phyloP scores from a whole-genome alignment of 35 echinoderm and acorn worm genomes.

The Acanthaster planci region DNA sequence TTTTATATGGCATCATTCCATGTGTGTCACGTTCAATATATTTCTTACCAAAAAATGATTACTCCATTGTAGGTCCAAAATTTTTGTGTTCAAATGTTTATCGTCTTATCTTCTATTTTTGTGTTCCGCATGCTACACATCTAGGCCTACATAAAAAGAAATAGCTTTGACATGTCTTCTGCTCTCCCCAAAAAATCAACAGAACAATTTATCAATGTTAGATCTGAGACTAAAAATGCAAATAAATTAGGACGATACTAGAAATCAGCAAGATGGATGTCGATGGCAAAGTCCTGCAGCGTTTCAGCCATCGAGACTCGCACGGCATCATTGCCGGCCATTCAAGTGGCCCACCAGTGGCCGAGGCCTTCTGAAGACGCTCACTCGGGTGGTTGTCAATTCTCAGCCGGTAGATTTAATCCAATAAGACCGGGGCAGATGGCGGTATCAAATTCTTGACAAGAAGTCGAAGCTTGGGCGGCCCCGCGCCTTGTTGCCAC shows the following conservation, averaged over 20 bases:
- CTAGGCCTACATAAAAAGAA: too few species aligned
- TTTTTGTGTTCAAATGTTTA: too few species aligned
- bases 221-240: neutral
- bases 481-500: neutral
- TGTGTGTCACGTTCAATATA: neutral
- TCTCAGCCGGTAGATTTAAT: constrained; percentile 14
- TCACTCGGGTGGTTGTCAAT: neutral
- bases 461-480: constrained; percentile 10
- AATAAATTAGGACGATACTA: neutral
- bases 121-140: neutral
- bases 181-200: too few species aligned
- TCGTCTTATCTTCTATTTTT: too few species aligned
- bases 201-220: too few species aligned
- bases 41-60: neutral
- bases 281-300: neutral
- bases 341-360: neutral
- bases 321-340: neutral
- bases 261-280: neutral
- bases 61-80: neutral
- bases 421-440: constrained; percentile 13
- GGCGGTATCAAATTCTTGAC: constrained; percentile 18
- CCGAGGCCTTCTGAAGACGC: neutral
- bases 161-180: too few species aligned
- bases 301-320: neutral
- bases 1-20: neutral